Evolutionary conservation across 2,797 vertebrate species (phyloP).

Genomic region (Gymnodraco acuticeps): DNA sequence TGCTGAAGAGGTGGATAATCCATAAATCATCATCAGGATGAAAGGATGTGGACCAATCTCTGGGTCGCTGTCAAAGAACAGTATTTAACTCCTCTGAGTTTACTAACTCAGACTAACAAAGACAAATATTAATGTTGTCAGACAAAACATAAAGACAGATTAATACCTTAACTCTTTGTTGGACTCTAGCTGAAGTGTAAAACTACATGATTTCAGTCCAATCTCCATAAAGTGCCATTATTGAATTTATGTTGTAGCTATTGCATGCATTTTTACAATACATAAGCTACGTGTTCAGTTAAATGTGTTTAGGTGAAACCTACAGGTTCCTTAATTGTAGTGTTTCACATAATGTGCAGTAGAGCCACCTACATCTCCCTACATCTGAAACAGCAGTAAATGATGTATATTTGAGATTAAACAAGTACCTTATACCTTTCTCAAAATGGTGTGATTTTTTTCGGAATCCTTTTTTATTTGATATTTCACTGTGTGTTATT

Average conservation of each 20-base stretch:
- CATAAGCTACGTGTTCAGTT: not conserved
- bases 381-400: not conserved
- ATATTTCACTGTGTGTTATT: not conserved
- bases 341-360: not conserved
- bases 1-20: not conserved
- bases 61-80: not conserved
- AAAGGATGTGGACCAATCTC: not conserved
- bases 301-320: not conserved
- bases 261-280: not conserved
- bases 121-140: not conserved
- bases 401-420: constrained; percentile 10
- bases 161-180: not conserved
- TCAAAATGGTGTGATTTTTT: not conserved
- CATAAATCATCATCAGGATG: not conserved
- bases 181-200: not conserved
- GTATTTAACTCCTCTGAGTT: not conserved
- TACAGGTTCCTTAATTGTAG: not conserved
- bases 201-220: constrained; percentile 5
- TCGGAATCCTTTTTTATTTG: not conserved
- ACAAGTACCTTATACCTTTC: not conserved
- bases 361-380: not conserved
- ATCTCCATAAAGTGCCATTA: constrained; percentile 43
- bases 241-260: constrained; percentile 11
- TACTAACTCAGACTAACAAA: not conserved
- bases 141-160: no score